Base-by-base conservation (phyloP, 1,140 invertebrate genomes). In the Asobara japonica region DNA sequence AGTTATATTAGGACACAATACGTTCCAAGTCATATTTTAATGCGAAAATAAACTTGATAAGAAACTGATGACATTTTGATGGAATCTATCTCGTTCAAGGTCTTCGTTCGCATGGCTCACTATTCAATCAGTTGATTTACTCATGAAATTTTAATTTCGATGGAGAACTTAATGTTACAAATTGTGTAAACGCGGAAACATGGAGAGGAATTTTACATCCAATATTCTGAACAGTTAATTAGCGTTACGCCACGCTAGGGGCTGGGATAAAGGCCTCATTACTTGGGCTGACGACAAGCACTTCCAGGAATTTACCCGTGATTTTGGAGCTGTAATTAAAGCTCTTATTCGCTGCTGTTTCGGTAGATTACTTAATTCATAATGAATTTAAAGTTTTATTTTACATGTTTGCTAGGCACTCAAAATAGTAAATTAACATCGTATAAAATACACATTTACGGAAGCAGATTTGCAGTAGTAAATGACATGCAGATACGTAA, bases 161-260 rank as follows among this genome's bases (percentile, higher is more conserved):
- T 16, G 7, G 13, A 3, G 51, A 22, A 56, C 11, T 25, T 56
- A 25, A 22, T 3, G 18, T 56, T 7, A 10, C 1, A 25, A 56
- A 22, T 22, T 2, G 22, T 22, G 5, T 1, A 56, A 56, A 22
- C 13, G 22, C 3, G 22, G 11, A 25, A 27, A 56, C 25, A 56
- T 3, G 6, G 2, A 25, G 2, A 22, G 11, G 69, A 74, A 79
- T 76, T 71, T 75, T 65, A 5, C 73, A 66, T 80, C 78, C 79
- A 79, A 77, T 77, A 77, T 74, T 74, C 74, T 71, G 51, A 48
- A 36, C 38, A 71, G 74, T 79, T 82, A 79, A 82, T 80, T 80
- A 80, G 73, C 74, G 48, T 78, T 73, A 75, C 77, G 69, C 65
- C 45, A 33, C 64, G 36, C 36, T 18, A 67, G 45, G 31, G 62